Percentiles rank a stretch among this genome's conserved stretches.
Conservation (phyloP, 1,140 invertebrate species). For the Acromyrmex charruanus region DNA sequence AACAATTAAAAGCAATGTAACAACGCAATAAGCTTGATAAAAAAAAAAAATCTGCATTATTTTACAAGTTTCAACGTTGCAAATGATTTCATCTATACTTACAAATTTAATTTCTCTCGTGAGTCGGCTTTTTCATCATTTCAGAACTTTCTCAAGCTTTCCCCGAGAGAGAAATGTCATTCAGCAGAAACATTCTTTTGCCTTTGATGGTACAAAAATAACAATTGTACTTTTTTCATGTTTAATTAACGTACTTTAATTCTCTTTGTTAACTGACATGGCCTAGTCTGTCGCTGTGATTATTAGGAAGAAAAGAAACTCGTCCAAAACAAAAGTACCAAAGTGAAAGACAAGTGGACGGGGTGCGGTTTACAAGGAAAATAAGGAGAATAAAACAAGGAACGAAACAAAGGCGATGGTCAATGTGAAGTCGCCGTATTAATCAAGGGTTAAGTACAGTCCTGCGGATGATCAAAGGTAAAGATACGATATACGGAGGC, state of each 20-base stretch:
- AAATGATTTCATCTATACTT: background rate
- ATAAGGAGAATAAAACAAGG: background rate
- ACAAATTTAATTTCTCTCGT: background rate
- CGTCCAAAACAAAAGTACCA: background rate
- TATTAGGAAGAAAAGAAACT: background rate
- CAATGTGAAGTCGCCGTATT: background rate
- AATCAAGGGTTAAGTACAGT: constrained; percentile 1
- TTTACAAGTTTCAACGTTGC: background rate
- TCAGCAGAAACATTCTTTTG: background rate
- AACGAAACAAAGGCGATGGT: background rate
- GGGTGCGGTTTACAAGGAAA: background rate
- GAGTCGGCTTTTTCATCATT: background rate
- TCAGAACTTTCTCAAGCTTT: background rate
- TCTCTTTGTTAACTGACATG: background rate
- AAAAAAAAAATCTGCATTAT: background rate
- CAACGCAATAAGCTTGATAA: background rate
- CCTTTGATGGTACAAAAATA: background rate
- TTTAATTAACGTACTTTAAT: constrained; percentile 34
- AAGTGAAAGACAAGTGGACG: background rate
- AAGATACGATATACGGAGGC: background rate
- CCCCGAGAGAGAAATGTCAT: background rate
- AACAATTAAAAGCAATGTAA: background rate
- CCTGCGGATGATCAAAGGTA: background rate
- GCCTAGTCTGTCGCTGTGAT: background rate
- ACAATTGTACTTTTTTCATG: background rate